Evolutionary conservation across 53 echinoderm and acorn worm genomes (phyloP), one percentile per base, ranked within the genome.

Genomic region (Stichopus horrens): DNA sequence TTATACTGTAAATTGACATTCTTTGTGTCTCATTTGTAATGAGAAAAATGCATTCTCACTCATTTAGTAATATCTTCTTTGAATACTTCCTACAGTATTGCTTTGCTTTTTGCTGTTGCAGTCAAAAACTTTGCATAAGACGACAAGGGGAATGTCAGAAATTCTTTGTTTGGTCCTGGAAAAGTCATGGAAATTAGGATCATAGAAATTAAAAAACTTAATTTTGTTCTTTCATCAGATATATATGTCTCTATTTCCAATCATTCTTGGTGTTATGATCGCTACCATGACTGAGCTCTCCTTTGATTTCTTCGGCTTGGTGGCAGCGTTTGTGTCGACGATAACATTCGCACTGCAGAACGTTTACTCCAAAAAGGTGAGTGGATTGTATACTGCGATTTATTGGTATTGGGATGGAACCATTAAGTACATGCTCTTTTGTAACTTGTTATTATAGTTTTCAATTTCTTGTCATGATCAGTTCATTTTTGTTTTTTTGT

Each of bases 311-410:
- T 7, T 92, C 5, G 99, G 99, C 37, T 89, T 96, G 20, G 57
- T 86, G 5, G 91, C 92, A 23, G 99, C 99, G 54, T 74, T 99
- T 0, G 86, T 87, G 21, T 93, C 99, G 14, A 99, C 99, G 0
- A 87, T 99, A 54, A 95, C 99, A 54, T 94, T 99, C 88, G 96
- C 99, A 23, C 92, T 99, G 20, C 99, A 99, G 88, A 99, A 99
- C 89, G 95, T 99, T 75, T 99, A 96, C 84, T 94, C 99, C 6
- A 99, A 99, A 93, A 99, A 99, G 96, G 99, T 99, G 23, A 93
- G 93, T 85, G 11, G 19, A 21, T 84, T 9, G 11, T 1, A 9
- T 59, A 9, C 37, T 37, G 37, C 37, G 37, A 37, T 2, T 37
- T 37, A 37, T 37, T 2, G 37, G 37, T 37, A 37, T 37, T 37